phyloP scores from a whole-genome alignment of 2,888 invertebrate species.

The Dusona sp. region DNA sequence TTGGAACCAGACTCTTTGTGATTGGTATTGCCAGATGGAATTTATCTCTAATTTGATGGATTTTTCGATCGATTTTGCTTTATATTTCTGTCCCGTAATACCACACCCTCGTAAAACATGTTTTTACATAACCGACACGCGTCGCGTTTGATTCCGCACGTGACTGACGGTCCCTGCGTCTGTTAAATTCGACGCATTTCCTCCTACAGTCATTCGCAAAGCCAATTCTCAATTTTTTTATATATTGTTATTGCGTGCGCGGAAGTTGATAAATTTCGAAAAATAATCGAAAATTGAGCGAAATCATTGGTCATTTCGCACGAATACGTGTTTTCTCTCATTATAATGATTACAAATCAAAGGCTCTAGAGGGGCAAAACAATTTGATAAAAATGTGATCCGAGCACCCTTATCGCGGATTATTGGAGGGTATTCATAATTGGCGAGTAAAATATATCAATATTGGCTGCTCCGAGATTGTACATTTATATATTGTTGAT shows the following conservation, averaged over 20 bases:
- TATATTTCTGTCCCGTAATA: constrained; percentile 1
- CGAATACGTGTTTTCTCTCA: background rate
- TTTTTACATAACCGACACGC: constrained; percentile 23
- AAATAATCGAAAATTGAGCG: constrained; percentile 45
- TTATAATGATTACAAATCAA: background rate
- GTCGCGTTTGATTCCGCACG: constrained; percentile 48
- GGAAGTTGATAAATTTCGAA: constrained; percentile 22
- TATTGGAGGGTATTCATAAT: constrained; percentile 59
- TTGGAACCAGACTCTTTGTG: constrained; percentile 8
- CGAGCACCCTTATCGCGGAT: constrained; percentile 63
- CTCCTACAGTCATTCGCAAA: constrained; percentile 11
- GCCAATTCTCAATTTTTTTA: constrained; percentile 14
- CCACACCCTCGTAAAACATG: constrained; percentile 30
- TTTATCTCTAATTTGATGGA: constrained; percentile 51
- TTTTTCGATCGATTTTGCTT: constrained; percentile 45
- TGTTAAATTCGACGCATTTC: constrained; percentile 22
- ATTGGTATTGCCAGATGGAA: constrained; percentile 45
- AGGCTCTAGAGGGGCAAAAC: background rate
- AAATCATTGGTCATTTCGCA: constrained; percentile 16
- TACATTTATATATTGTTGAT: background rate
- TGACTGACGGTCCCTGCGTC: constrained; percentile 27
- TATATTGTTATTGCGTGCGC: background rate
- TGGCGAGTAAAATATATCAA: constrained; percentile 50
- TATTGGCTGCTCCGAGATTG: constrained; percentile 43
- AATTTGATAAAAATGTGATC: constrained; percentile 36